Percentiles rank a stretch among this genome's conserved stretches.
Evolutionary conservation across 2,888 invertebrate species (phyloP).

Genomic region (Protonemura montana): DNA sequence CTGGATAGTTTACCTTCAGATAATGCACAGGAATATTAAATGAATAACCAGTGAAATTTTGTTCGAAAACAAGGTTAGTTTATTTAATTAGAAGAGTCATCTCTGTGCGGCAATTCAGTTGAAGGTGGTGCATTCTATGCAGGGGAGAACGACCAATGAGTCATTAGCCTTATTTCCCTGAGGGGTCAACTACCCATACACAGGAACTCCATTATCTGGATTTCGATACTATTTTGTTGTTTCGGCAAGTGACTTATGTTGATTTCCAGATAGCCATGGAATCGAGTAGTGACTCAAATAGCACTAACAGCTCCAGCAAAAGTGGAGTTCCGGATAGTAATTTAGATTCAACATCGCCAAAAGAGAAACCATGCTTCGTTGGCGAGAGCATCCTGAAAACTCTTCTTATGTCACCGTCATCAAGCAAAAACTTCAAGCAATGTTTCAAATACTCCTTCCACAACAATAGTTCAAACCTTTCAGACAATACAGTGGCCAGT

Average conservation of each 20-base stretch:
- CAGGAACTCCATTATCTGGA: background rate
- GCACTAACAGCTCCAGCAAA: background rate
- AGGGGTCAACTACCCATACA: background rate
- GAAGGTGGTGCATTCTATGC: background rate
- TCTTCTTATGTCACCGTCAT: conserved; percentile 23
- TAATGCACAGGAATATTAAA: background rate
- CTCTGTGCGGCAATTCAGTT: background rate
- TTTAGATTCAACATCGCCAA: background rate
- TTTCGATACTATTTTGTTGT: background rate
- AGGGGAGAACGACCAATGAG: conserved; percentile 2
- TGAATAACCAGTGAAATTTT: background rate
- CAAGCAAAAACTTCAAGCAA: background rate
- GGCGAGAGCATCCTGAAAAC: conserved; percentile 35
- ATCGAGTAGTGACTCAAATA: conserved; percentile 12
- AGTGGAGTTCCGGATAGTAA: background rate
- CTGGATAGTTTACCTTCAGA: background rate
- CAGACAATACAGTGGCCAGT: background rate
- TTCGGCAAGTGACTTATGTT: background rate
- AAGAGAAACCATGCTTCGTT: conserved; percentile 19
- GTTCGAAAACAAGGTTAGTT: background rate
- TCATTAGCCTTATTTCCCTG: background rate
- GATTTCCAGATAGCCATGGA: background rate
- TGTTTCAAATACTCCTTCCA: background rate
- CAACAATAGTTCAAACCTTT: background rate
- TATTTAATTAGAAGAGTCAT: background rate